Base-by-base conservation (phyloP, 2,888 invertebrate species). In the Lapara coniferarum region DNA sequence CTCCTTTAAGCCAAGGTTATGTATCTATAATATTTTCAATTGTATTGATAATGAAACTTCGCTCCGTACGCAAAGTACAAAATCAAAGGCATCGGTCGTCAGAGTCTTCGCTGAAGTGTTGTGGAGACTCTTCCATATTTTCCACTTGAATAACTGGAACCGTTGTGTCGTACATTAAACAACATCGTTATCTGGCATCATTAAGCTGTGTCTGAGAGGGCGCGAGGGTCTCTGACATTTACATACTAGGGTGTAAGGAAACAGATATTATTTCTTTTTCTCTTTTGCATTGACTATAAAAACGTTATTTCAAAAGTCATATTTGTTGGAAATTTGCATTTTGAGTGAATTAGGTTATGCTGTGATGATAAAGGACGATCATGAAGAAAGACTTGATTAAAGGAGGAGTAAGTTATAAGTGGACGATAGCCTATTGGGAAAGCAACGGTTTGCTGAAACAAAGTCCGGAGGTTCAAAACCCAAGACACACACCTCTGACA, bases 161-260 rank as follows among this genome's bases (percentile, higher is more conserved):
- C 49, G 63, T 63, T 46, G 19, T 63, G 49, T 63, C 63, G 63
- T 63, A 63, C 63, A 63, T 63, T 63, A 49, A 63, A 63, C 74
- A 73, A 56, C 73, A 30, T 73, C 75, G 78, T 74, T 80, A 79
- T 77, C 79, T 68, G 70, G 69, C 75, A 76, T 79, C 77, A 78
- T 80, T 77, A 79, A 74, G 80, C 76, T 78, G 78, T 77, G 72
- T 73, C 51, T 63, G 66, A 59, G 53, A 69, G 71, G 69, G 75
- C 66, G 77, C 70, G 77, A 72, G 77, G 63, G 63, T 46, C 63
- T 63, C 71, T 73, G 74, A 55, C 70, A 72, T 69, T 71, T 56
- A 70, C 70, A 66, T 67, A 72, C 71, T 71, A 71, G 53, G 66
- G 80, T 79, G 80, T 77, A 78, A 78, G 78, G 78, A 75, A 72